Evolutionary conservation across 2,797 vertebrate species (phyloP), one percentile per base, ranked within the genome.

Genomic region (Aldrovandia affinis): DNA sequence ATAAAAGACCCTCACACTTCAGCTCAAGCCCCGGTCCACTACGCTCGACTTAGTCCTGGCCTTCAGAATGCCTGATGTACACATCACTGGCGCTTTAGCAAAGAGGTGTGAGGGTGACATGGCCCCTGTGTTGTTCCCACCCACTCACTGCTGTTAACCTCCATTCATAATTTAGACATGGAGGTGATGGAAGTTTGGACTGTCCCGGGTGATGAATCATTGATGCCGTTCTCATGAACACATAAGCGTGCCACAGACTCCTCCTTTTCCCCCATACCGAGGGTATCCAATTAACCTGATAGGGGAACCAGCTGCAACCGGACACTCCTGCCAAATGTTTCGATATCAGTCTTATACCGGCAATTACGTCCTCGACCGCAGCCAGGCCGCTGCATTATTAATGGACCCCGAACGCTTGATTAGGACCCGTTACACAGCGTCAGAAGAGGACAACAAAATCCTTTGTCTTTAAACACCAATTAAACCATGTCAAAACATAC

Each of bases 401-500:
- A 95, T 95, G 91, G 91, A 92, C 92, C n/a, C 91, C 92, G 91
- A 94, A 93, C 90, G 90, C 93, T 94, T 93, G 93, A 94, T 94
- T 94, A 94, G 92, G 94, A 93, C 91, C 92, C 92, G 93, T 92
- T 90, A 93, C 92, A 93, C 89, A 89, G 91, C 91, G 86, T 91
- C 86, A 89, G 93, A 94, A 92, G 90, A 92, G 91, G 92, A 88
- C 90, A 92, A 89, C 89, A 86, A 59, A 92, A 91, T 91, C 91
- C 90, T 90, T 92, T 92, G 93, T 94, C 93, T 93, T 94, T 93
- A 95, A 93, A 95, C 92, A 94, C 92, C 92, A 93, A 93, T 94
- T 93, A 93, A 92, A 93, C 89, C 90, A 86, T 92, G 93, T 94
- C 93, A 94, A 94, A 95, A 95, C 94, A 95, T 87, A 91, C 86